A percentile compares a stretch with the other conserved stretches of the same genome.
Conservation (phyloP, 2,888 invertebrate species). For the Agriopis leucophaearia region DNA sequence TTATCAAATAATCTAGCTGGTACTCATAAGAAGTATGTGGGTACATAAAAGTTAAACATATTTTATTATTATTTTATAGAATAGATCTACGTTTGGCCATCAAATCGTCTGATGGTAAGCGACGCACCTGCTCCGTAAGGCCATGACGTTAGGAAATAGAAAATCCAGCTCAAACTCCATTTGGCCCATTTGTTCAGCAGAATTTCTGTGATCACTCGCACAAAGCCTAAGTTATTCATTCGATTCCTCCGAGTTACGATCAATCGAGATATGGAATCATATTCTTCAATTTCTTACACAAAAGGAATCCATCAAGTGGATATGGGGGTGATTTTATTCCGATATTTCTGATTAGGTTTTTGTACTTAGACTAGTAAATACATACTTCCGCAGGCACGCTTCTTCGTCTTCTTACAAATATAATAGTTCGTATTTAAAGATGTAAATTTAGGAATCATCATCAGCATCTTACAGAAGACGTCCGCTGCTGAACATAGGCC, state of each 20-base stretch:
- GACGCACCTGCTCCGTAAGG: too few relatives aligned
- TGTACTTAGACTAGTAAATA: neutral
- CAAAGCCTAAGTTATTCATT: conserved; percentile 31
- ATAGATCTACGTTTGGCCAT: too few relatives aligned
- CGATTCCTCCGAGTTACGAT: conserved; percentile 30
- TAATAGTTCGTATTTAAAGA: neutral
- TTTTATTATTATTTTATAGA: too few relatives aligned
- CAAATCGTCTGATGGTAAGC: too few relatives aligned
- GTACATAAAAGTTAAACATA: too few relatives aligned
- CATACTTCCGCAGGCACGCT: too few relatives aligned
- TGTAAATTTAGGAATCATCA: neutral
- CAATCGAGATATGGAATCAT: conserved; percentile 37
- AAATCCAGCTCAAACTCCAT: conserved; percentile 5
- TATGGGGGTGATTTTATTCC: conserved; percentile 25
- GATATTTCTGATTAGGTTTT: conserved; percentile 28
- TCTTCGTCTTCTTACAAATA: neutral
- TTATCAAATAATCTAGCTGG: too few relatives aligned
- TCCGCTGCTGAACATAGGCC: too few relatives aligned
- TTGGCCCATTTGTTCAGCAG: conserved; percentile 4
- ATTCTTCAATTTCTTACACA: conserved; percentile 33
- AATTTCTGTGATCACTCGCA: conserved; percentile 16
- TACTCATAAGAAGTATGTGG: too few relatives aligned
- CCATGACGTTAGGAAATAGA: neutral
- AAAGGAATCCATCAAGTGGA: conserved; percentile 26
- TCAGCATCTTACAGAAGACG: too few relatives aligned